Evolutionary conservation across 2,888 invertebrate genomes (phyloP).

Genomic region (Cephus runcator): DNA sequence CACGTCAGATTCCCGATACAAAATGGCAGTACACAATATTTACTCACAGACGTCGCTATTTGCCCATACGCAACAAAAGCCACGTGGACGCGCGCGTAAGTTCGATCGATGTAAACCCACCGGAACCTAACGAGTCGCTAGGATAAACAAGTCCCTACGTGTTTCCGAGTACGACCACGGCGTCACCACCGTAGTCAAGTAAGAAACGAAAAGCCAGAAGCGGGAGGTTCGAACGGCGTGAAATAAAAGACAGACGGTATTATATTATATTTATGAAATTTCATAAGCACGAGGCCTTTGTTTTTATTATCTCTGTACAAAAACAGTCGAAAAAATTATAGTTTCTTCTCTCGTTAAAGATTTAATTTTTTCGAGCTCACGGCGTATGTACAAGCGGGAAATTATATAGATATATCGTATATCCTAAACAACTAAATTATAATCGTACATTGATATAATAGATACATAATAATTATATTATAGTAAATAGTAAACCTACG

Average conservation of each 20-base stretch:
- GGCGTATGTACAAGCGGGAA: slow-evolving; percentile 64
- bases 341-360: slow-evolving; percentile 56
- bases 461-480: slow-evolving; percentile 46
- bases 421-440: slow-evolving; percentile 62
- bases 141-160: not conserved
- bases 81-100: not conserved
- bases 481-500: slow-evolving; percentile 54
- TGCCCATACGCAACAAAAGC: not conserved
- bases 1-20: not conserved
- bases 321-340: slow-evolving; percentile 66
- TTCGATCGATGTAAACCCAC: not conserved
- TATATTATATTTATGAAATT: slow-evolving; percentile 61
- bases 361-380: slow-evolving; percentile 64
- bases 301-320: slow-evolving; percentile 65
- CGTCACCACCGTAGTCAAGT: not conserved
- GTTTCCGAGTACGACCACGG: not conserved
- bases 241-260: not conserved
- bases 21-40: not conserved
- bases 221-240: not conserved
- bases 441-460: slow-evolving; percentile 59
- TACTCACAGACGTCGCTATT: not conserved
- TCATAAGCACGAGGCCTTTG: slow-evolving; percentile 65
- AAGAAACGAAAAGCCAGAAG: not conserved
- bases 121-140: too few species aligned
- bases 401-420: slow-evolving; percentile 47